Evolutionary conservation across 2,797 vertebrate species (phyloP), one percentile per base, ranked within the genome.

Genomic region (Sebastes itinus): DNA sequence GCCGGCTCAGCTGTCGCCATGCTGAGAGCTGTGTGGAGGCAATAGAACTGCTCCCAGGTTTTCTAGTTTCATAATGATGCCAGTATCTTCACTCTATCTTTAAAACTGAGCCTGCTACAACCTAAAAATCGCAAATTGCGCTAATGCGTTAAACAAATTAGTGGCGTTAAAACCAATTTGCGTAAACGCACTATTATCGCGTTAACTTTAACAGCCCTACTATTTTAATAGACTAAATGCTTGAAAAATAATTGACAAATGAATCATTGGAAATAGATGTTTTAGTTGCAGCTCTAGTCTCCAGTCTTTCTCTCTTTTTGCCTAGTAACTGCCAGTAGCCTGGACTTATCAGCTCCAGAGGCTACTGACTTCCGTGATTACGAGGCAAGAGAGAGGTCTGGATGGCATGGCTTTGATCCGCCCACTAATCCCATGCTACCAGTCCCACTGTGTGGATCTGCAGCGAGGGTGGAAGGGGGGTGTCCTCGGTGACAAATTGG

Each of bases 401-500:
- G 71, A 84, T 85, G 90, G 82, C 89, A 80, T 35, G 63, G 63
- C 92, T 94, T 92, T 94, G 92, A 95, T 95, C 94, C 92, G 52
- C 92, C 93, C 91, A 88, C 92, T 92, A 93, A 92, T 92, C 90
- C 87, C 78, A 58, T 49, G 62, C 79, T 86, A 82, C 87, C 75
- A 27, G 84, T 87, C 52, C 80, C 58, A 74, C 83, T 68, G 62
- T 82, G 81, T 73, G 77, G 85, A 84, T 80, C 76, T 80, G 83
- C 81, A 72, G 66, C 0, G 63, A 85, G 83, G 71, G 86, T 79
- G 72, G 81, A 89, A 86, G 82, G 87, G 88, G 42, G 85, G 82
- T 83, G 87, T 91, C 90, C 81, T 82, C 86, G 52, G 88, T 95
- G 94, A 95, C 93, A 95, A 95, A 96, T 96, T 95, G 92, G 92